Evolutionary conservation across 1,140 invertebrate species (phyloP), one percentile per base, ranked within the genome.

Genomic region (Trachymyrmex septentrionalis): DNA sequence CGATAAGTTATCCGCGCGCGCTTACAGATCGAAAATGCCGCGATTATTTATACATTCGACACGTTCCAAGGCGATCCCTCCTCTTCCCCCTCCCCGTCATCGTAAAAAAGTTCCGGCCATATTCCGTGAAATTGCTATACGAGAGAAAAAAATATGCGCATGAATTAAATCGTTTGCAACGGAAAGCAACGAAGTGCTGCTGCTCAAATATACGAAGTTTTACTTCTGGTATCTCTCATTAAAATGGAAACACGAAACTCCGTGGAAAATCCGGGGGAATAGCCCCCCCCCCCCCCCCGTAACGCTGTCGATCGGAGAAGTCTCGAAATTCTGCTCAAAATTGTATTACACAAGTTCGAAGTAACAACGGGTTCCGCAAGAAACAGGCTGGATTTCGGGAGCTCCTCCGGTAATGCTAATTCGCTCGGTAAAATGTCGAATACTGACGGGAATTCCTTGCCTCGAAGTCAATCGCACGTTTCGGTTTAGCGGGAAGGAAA

Each of bases 1-100:
- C 67, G 76, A 27, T 75, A 84, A 61, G 55, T 50, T 84, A 75
- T 63, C n/a, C 72, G 27, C 69, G 16, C 57, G 66, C 14, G 55
- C 30, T 24, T 19, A 72, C 16, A 71, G 34, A 27, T 71, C 24
- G 63, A 59, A 87, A 84, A 88, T 30, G 48, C 34, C 55, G 30
- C 27, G 72, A 50, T 85, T 69, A 59, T 69, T 48, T 85, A 59
- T 53, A 44, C 63, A 66, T 85, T 75, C 63, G 50, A 69, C 48
- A 59, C 69, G 50, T 30, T 27, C 3, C 50, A 50, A 84, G 69
- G 80, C 55, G 55, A 84, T 55, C 34, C 24, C n/a, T n/a, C n/a
- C n/a, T n/a, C n/a, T n/a, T n/a, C n/a, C n/a, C n/a, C n/a, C n/a
- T n/a, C n/a, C 24, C 34, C 34, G 19, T 44, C 24, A 55, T 57